Percentiles rank a stretch among this genome's conserved stretches.
Evolutionary conservation across 2,888 invertebrate genomes (phyloP).

Genomic region (Nemurella pictetii): DNA sequence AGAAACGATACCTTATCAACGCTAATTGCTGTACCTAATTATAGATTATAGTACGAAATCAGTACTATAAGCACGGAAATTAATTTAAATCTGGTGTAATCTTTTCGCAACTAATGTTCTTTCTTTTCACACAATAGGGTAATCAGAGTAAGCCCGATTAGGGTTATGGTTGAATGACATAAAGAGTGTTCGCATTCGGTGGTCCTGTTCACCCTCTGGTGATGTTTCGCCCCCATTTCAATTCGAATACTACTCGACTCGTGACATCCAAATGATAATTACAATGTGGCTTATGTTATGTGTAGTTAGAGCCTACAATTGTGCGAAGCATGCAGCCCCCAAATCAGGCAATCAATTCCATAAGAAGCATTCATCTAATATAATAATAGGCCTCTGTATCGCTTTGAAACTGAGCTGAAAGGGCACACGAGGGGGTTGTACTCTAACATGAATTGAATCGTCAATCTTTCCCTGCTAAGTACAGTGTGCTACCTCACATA

Average conservation of each 20-base stretch:
- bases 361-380: not conserved
- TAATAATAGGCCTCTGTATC: not conserved
- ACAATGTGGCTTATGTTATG: not conserved
- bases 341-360: not conserved
- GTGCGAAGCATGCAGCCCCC: not conserved
- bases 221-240: not conserved
- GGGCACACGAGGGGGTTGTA: not conserved
- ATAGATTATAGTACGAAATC: no score
- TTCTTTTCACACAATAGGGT: not conserved
- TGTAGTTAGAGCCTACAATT: no score
- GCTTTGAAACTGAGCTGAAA: not conserved
- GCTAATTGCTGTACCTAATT: no score
- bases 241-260: not conserved
- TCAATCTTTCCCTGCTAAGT: not conserved
- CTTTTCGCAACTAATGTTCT: not conserved
- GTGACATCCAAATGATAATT: constrained; percentile 9
- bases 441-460: not conserved
- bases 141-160: not conserved
- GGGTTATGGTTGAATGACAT: not conserved
- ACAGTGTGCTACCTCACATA: no score
- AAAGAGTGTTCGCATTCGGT: not conserved
- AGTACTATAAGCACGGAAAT: not conserved
- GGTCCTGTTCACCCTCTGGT: not conserved
- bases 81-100: not conserved
- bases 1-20: no score